These are phyloP conservation scores for Coenonympha glycerion DNA, from an alignment of 2,888 invertebrate genomes.

Conservation along the genomic window DNA sequence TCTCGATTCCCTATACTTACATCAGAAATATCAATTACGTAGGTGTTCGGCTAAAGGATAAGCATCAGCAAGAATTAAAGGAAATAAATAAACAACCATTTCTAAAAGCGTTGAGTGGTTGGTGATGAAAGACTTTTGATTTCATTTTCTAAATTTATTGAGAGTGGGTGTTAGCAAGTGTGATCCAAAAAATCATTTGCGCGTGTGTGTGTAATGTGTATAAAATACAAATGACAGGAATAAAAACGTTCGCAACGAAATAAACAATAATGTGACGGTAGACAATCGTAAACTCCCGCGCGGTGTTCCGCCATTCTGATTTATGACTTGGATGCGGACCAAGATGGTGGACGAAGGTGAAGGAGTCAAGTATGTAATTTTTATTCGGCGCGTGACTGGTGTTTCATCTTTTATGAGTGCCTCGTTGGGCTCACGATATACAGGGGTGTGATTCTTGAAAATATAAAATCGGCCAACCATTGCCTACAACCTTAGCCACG, in stretches of 20 bases:
- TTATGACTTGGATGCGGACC: constrained; percentile 59
- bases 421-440: no score
- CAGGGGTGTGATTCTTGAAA: no score
- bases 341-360: constrained; percentile 35
- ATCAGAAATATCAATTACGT: background rate
- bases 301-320: constrained; percentile 61
- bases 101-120: background rate
- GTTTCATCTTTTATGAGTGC: background rate
- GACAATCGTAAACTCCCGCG: constrained; percentile 58
- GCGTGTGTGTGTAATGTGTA: constrained; percentile 1
- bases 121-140: background rate
- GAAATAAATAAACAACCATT: background rate
- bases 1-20: no score
- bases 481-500: no score
- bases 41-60: background rate
- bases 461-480: no score
- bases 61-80: no score
- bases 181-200: constrained; percentile 8
- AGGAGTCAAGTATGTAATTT: constrained; percentile 15
- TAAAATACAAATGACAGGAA: constrained; percentile 24
- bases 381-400: constrained; percentile 3
- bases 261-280: constrained; percentile 37
- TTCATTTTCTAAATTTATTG: background rate
- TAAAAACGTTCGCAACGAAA: constrained; percentile 30
- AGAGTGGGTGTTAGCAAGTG: background rate